A percentile compares a stretch with the other conserved stretches of the same genome.
phyloP scores from a whole-genome alignment of 2,113 vertebrate species.

The Carassius carassius region DNA sequence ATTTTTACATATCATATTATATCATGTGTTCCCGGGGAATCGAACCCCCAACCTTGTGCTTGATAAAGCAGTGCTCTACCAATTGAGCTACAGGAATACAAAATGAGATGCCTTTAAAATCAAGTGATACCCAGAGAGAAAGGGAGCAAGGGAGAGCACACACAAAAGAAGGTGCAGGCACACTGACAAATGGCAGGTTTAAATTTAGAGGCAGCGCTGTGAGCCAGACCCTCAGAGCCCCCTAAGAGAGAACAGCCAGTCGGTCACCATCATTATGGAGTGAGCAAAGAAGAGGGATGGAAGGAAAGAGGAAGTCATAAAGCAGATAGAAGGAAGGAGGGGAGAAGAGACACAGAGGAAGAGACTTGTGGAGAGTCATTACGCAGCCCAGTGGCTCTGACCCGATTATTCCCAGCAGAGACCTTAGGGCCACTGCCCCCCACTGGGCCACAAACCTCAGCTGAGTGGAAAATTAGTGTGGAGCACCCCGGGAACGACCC shows the following conservation, averaged over 20 bases:
- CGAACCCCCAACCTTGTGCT: too few relatives aligned
- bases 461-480: conserved; percentile 85
- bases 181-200: conserved; percentile 47
- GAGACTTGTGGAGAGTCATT: conserved; percentile 79
- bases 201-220: conserved; percentile 53
- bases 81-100: too few relatives aligned
- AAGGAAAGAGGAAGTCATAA: background rate
- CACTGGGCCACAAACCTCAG: conserved; percentile 75
- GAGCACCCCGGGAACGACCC: conserved; percentile 54
- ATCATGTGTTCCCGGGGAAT: too few relatives aligned
- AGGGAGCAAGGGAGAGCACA: background rate
- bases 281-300: conserved; percentile 14
- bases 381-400: conserved; percentile 89
- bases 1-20: too few relatives aligned
- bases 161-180: background rate
- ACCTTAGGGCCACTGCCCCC: conserved; percentile 73
- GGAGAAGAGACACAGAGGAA: conserved; percentile 53
- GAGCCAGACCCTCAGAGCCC: conserved; percentile 32
- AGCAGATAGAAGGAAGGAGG: background rate
- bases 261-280: conserved; percentile 32
- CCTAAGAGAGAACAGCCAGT: conserved; percentile 25
- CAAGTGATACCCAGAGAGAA: background rate
- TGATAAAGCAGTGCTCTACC: too few relatives aligned
- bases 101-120: conserved; percentile 24
- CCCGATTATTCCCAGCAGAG: conserved; percentile 83